These are phyloP conservation scores for Pocillopora grandis DNA, from an alignment of 92 coral and sea anemone species.

Conservation along the genomic window DNA sequence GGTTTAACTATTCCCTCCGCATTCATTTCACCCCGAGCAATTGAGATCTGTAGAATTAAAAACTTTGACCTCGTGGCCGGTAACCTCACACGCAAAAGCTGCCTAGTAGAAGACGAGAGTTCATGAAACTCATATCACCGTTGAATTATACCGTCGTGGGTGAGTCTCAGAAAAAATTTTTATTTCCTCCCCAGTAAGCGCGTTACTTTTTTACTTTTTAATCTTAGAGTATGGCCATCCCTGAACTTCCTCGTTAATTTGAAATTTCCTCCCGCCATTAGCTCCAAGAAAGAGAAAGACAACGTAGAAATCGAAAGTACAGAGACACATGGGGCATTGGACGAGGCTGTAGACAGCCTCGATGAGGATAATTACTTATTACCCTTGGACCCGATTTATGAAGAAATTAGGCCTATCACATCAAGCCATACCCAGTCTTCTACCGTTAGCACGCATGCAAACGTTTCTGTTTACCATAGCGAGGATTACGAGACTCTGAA, in stretches of 20 bases:
- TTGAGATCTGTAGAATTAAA: no score
- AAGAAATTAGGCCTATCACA: conserved; percentile 18
- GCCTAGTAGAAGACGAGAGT: no score
- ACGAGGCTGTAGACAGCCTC: conserved; percentile 1
- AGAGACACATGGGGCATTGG: background rate
- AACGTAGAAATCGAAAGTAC: background rate
- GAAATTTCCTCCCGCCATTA: background rate
- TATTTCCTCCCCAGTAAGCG: no score
- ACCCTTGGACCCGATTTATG: background rate
- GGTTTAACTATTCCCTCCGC: no score
- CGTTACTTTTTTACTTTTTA: no score
- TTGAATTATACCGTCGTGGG: no score
- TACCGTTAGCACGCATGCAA: conserved; percentile 10
- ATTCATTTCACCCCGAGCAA: no score
- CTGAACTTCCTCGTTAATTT: background rate
- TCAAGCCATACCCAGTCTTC: conserved; percentile 46
- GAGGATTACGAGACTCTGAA: background rate
- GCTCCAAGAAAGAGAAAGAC: conserved; percentile 12
- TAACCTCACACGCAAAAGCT: no score
- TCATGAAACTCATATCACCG: no score
- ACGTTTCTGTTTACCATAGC: background rate
- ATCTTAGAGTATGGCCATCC: no score
- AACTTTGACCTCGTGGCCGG: no score
- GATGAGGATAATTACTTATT: background rate
- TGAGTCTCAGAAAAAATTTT: no score